phyloP scores from a whole-genome alignment of 2,797 vertebrate species.

The Hapalemur alaotrensis region DNA sequence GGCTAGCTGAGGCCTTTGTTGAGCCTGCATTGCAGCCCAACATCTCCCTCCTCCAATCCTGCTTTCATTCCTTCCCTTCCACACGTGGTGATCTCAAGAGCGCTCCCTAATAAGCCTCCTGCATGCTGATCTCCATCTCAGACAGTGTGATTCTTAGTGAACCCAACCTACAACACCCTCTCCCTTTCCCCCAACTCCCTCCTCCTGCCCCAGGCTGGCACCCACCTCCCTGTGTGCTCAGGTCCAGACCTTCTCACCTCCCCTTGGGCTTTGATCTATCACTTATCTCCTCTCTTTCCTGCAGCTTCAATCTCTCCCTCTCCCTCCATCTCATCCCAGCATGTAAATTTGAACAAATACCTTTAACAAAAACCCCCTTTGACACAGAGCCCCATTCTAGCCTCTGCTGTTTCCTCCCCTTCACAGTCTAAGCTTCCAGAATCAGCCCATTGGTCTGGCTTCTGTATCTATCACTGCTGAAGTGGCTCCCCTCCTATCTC shows the following conservation, averaged over 20 bases:
- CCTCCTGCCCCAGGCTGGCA: neutral
- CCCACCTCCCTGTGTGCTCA: neutral
- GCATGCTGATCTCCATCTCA: neutral
- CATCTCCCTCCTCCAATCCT: neutral
- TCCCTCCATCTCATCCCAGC: neutral
- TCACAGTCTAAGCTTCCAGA: neutral
- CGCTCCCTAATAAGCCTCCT: neutral
- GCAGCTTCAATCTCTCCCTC: neutral
- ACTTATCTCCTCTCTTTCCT: neutral
- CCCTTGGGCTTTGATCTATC: neutral
- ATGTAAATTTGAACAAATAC: conserved; percentile 4
- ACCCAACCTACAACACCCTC: neutral
- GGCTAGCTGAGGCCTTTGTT: neutral
- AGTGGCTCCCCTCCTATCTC: neutral
- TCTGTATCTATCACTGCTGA: neutral
- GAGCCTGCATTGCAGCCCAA: neutral
- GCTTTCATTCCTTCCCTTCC: neutral
- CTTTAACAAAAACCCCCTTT: neutral
- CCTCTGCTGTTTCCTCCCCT: neutral
- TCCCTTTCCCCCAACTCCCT: neutral
- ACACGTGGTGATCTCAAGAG: neutral
- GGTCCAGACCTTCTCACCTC: neutral
- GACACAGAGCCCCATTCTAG: neutral
- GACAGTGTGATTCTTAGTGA: neutral
- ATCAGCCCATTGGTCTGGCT: neutral